phyloP scores from a whole-genome alignment of 2,888 invertebrate genomes.

The Corbicula japonica region DNA sequence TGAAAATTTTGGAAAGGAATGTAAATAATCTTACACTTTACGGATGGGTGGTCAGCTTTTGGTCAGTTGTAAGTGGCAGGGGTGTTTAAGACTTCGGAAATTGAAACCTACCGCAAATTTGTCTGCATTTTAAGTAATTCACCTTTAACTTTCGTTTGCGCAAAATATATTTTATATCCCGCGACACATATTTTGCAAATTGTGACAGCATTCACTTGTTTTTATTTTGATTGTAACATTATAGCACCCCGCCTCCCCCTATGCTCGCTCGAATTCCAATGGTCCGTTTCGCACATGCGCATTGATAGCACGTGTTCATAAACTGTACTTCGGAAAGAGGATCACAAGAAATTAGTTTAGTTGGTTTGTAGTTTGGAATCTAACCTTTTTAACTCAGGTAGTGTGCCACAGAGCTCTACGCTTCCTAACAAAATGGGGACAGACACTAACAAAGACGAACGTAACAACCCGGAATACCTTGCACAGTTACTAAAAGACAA shows the following conservation, averaged over 20 bases:
- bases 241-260: constrained; percentile 33
- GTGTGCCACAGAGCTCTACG: constrained; percentile 79
- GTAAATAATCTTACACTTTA: too few relatives aligned
- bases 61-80: too few relatives aligned
- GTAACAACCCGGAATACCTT: constrained; percentile 94
- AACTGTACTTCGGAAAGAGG: constrained; percentile 83
- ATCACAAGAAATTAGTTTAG: constrained; percentile 75
- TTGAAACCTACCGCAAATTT: too few relatives aligned
- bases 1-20: too few relatives aligned
- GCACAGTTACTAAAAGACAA: constrained; percentile 99
- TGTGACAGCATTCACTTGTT: too few relatives aligned
- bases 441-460: constrained; percentile 85
- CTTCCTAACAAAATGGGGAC: constrained; percentile 84
- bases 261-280: constrained; percentile 63
- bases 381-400: constrained; percentile 83
- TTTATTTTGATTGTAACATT: too few relatives aligned
- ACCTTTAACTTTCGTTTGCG: too few relatives aligned
- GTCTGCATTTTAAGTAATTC: too few relatives aligned
- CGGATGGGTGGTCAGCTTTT: too few relatives aligned
- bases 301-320: constrained; percentile 84
- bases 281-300: constrained; percentile 82
- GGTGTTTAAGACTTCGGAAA: too few relatives aligned
- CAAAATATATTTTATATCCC: too few relatives aligned
- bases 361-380: constrained; percentile 83
- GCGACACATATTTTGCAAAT: too few relatives aligned